Evolutionary conservation across 2,888 invertebrate genomes (phyloP).

Genomic region (Scaptomyza tumidula): DNA sequence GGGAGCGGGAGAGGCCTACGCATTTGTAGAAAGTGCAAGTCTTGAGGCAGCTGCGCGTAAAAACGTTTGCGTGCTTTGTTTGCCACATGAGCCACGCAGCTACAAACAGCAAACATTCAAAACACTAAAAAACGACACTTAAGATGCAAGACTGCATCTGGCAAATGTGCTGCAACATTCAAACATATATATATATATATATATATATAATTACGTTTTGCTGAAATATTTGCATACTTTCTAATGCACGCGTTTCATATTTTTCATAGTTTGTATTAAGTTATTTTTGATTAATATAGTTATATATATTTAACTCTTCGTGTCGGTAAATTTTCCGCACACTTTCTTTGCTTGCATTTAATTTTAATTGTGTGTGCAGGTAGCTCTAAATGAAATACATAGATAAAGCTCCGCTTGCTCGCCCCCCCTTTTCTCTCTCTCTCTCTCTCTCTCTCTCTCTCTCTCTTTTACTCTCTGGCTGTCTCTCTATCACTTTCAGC

Average conservation of each 20-base stretch:
- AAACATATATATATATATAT: conserved; percentile 11
- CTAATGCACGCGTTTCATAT: conserved; percentile 64
- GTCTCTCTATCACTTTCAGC: conserved; percentile 7
- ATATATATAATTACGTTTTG: conserved; percentile 70
- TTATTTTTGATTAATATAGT: conserved; percentile 31
- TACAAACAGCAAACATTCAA: background rate
- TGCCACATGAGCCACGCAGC: conserved; percentile 58
- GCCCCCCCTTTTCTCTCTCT: background rate
- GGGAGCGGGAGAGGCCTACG: conserved; percentile 44
- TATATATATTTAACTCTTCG: conserved; percentile 15
- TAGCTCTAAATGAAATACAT: conserved; percentile 40
- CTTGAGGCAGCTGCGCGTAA: conserved; percentile 76
- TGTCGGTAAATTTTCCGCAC: conserved; percentile 49
- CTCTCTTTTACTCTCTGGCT: background rate
- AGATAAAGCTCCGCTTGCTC: conserved; percentile 12
- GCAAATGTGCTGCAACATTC: conserved; percentile 20
- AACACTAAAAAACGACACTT: conserved; percentile 47
- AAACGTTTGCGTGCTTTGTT: conserved; percentile 74
- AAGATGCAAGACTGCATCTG: conserved; percentile 52
- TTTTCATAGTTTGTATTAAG: conserved; percentile 25
- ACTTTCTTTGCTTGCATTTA: conserved; percentile 63
- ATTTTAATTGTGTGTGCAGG: conserved; percentile 61
- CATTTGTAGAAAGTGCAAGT: conserved; percentile 79
- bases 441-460: background rate
- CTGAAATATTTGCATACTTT: conserved; percentile 77